Percentiles rank a stretch among this genome's conserved stretches.
Evolutionary conservation across 2,113 vertebrate genomes (phyloP).

Genomic region (Nyctibius bracteatus): DNA sequence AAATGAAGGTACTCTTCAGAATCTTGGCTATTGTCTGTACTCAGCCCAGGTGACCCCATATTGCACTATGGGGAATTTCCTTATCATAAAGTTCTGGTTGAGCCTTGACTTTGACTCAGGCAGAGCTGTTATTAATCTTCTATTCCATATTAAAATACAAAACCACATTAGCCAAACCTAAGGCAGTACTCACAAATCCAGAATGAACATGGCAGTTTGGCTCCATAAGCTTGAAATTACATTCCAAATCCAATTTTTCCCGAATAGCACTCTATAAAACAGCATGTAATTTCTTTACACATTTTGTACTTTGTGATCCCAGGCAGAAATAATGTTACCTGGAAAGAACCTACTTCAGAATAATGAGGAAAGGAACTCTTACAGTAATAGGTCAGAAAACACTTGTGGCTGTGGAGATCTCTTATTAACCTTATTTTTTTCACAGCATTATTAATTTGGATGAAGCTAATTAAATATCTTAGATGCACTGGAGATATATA

Average conservation of each 20-base stretch:
- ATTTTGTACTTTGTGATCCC: background rate
- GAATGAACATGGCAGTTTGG: background rate
- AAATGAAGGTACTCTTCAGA: background rate
- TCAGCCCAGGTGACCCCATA: background rate
- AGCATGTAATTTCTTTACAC: background rate
- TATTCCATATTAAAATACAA: background rate
- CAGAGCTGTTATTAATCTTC: background rate
- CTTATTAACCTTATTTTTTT: background rate
- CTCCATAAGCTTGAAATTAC: background rate
- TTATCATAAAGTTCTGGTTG: background rate
- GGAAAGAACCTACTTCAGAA: background rate
- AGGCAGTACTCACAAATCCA: background rate
- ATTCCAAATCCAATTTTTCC: background rate
- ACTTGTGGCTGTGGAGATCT: background rate
- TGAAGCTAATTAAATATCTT: conserved; percentile 6
- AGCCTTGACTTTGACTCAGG: background rate
- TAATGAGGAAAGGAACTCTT: background rate
- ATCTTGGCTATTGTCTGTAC: background rate
- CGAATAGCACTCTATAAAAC: background rate
- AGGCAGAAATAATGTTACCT: background rate
- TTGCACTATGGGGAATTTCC: background rate
- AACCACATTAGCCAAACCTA: background rate
- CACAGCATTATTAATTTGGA: background rate
- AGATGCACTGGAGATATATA: background rate
- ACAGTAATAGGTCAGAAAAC: background rate